Evolutionary conservation across 2,113 vertebrate species (phyloP), one percentile per base, ranked within the genome.

Genomic region (Gopherus evgoodei): DNA sequence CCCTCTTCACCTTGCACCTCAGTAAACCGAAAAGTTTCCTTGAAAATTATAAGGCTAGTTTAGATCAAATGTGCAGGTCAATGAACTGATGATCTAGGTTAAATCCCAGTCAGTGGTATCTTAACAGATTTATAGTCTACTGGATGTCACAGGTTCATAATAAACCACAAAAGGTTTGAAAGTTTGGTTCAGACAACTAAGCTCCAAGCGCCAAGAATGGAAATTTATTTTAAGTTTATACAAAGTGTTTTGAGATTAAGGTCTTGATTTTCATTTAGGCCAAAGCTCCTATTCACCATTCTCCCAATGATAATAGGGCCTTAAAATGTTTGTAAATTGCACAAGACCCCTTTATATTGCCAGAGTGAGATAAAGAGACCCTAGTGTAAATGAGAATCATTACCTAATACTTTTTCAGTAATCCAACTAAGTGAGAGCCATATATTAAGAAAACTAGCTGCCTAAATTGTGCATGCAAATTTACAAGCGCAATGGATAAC

Each of bases 91-190:
- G 57, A 79, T 3, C 7, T 38, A 81, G 49, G 83, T 84, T 16
- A 24, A 65, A 57, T 8, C 65, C 65, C 8, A 22, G 65, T 38
- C 19, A 11, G 35, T 72, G 19, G 65, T 38, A 72, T 38, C 8
- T 72, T 72, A 72, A 38, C n/a, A n/a, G 65, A 38, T 72, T 83
- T 53, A 38, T 84, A 79, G 29, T 81, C 24, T 44, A 44, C 5
- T 56, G 2, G 1, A 47, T 44, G 13, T 88, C 84, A 50, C 8
- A 83, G 44, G n/a, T 59, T 25, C 19, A 6, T 0, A 0, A 5
- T n/a, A 47, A 78, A 44, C 76, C 44, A 62, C 24, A 91, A n/a
- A 90, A 78, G 13, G 4, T 29, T 27, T 78, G n/a, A 76, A 76
- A 22, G 11, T 44, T 76, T 76, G 38, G 11, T 76, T 44, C 22